Conservation (phyloP, 1,140 invertebrate species). For the Musca domestica region DNA sequence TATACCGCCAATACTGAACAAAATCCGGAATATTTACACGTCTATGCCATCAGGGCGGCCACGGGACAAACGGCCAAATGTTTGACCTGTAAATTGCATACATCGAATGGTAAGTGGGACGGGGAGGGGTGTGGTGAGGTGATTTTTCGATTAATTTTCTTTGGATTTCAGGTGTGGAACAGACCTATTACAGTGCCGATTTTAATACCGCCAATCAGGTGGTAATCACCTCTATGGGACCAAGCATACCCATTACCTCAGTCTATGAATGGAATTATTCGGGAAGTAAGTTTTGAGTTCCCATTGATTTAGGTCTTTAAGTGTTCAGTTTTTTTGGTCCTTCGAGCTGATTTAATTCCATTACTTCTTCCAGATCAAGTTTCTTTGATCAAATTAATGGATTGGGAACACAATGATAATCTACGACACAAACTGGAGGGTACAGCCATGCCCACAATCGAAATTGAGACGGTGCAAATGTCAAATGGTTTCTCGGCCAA, state of each 20-base stretch:
- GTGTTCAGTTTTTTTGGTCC: background rate
- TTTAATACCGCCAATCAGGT: constrained; percentile 46
- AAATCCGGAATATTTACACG: constrained; percentile 60
- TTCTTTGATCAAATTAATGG: constrained; percentile 35
- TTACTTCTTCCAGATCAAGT: constrained; percentile 38
- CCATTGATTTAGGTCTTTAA: too few species aligned
- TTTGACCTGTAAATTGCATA: constrained; percentile 58
- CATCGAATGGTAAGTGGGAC: constrained; percentile 33
- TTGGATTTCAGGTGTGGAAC: constrained; percentile 32
- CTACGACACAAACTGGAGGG: constrained; percentile 34
- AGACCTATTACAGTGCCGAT: constrained; percentile 45
- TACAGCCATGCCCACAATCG: constrained; percentile 37
- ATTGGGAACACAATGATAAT: constrained; percentile 45
- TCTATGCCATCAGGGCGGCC: constrained; percentile 57
- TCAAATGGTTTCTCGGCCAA: constrained; percentile 47
- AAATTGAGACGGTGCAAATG: constrained; percentile 42
- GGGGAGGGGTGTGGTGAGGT: too few species aligned
- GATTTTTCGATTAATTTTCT: too few species aligned
- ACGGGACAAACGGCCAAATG: constrained; percentile 55
- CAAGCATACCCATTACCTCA: constrained; percentile 41
- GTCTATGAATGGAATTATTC: constrained; percentile 40
- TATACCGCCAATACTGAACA: constrained; percentile 62
- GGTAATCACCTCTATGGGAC: constrained; percentile 45
- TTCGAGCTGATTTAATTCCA: background rate
- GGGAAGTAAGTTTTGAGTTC: constrained; percentile 36